These are phyloP conservation scores for Montipora efflorescens DNA, from an alignment of 64 coral and sea anemone genomes.

Conservation along the genomic window DNA sequence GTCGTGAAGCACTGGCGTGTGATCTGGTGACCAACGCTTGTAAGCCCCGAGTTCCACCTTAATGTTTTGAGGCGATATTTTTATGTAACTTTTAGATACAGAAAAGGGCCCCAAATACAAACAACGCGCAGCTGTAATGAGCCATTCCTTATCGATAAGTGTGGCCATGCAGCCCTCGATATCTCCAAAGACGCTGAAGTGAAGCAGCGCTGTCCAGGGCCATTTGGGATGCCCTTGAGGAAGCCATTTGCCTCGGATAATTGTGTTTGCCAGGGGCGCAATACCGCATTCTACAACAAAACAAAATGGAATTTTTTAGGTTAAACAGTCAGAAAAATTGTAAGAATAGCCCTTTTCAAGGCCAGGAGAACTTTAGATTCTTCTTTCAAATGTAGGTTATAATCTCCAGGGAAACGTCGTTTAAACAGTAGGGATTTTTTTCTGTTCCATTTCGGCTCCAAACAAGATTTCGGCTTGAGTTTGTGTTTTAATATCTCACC, in stretches of 20 bases:
- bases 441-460: too few species aligned
- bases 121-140: slow-evolving; percentile 78
- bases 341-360: background rate
- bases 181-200: slow-evolving; percentile 76
- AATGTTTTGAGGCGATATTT: slow-evolving; percentile 28
- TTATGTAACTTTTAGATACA: background rate
- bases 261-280: slow-evolving; percentile 47
- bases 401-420: too few species aligned
- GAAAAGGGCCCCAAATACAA: slow-evolving; percentile 31
- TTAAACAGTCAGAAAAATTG: background rate
- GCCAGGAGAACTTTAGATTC: background rate
- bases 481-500: slow-evolving; percentile 39
- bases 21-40: slow-evolving; percentile 32
- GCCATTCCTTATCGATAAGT: slow-evolving; percentile 88
- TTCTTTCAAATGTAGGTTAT: too few species aligned
- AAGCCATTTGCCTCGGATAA: slow-evolving; percentile 61
- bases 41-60: slow-evolving; percentile 81
- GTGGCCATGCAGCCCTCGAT: slow-evolving; percentile 94
- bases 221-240: slow-evolving; percentile 48
- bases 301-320: background rate
- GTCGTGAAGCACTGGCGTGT: slow-evolving; percentile 31
- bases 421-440: too few species aligned
- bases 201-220: slow-evolving; percentile 87
- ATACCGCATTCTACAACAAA: slow-evolving; percentile 79
- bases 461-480: background rate